Evolutionary conservation across 2,888 invertebrate genomes (phyloP), one percentile per base, ranked within the genome.

Genomic region (Protophormia terraenovae): DNA sequence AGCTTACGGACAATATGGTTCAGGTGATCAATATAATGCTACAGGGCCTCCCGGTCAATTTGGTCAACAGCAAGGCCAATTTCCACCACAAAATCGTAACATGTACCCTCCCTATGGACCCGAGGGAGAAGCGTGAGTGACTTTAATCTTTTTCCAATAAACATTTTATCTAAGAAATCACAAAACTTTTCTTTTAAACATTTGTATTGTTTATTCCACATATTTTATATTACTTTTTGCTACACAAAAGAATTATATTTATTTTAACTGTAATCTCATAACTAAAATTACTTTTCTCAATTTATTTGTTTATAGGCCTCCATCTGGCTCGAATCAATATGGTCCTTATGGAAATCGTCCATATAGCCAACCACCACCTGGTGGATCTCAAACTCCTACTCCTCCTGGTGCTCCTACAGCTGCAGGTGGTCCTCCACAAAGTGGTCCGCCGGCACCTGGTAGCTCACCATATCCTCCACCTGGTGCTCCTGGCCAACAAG

Each of bases 71-170:
- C 94, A 93, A 90, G 92, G 93, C 89, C 94, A 93, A 92, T 94
- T 95, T 92, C 94, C 94, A 85, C 95, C 95, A 89, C 94, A 95
- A 86, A 95, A 96, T 93, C 95, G 96, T 94, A 96, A 96, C 90
- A 96, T 96, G 89, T 96, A 96, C 91, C 96, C 96, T 89, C 96
- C 96, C 89, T 96, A 96, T 90, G 96, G 96, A 87, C 94, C 95
- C 71, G 95, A 95, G 87, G 95, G 95, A 89, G 95, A 92, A 94
- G 95, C 95, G 96, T 95, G 93, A 92, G 91, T 91, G 88, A 83
- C 80, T 87, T 87, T 87, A 86, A 83, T 69, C 75, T 80, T 84
- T 84, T 78, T n/a, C n/a, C n/a, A n/a, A n/a, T n/a, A n/a, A n/a
- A n/a, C n/a, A n/a, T n/a, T n/a, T n/a, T n/a, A n/a, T n/a, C n/a